These are phyloP conservation scores for Cyrtorhinus lividipennis DNA, from an alignment of 1,140 invertebrate genomes.

Conservation along the genomic window DNA sequence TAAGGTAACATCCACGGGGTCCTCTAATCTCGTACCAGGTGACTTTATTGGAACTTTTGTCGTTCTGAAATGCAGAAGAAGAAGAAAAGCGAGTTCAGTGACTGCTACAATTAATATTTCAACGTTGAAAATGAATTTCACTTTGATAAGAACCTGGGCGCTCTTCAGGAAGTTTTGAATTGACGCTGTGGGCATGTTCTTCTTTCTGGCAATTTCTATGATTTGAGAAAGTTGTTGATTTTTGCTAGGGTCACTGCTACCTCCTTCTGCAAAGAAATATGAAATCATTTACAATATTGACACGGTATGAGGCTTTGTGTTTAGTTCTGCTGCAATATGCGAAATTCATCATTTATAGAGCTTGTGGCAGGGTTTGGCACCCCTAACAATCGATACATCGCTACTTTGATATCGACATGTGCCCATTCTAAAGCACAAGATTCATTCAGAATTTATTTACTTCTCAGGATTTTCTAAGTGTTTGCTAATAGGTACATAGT, in stretches of 20 bases:
- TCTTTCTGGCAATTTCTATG: slow-evolving; percentile 41
- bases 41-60: slow-evolving; percentile 23
- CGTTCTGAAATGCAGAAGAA: slow-evolving; percentile 25
- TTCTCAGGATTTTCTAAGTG: too few relatives aligned
- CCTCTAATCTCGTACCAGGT: slow-evolving; percentile 28
- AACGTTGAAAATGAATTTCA: background rate
- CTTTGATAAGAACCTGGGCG: slow-evolving; percentile 26
- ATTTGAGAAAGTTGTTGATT: slow-evolving; percentile 39
- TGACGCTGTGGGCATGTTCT: slow-evolving; percentile 40
- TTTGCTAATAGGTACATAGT: too few relatives aligned
- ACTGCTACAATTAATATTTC: background rate
- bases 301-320: too few relatives aligned
- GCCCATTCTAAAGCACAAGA: too few relatives aligned
- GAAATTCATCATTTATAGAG: too few relatives aligned
- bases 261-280: slow-evolving; percentile 17
- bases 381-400: too few relatives aligned
- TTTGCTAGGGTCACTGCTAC: slow-evolving; percentile 33
- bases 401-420: too few relatives aligned
- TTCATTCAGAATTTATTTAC: too few relatives aligned
- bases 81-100: background rate
- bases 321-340: too few relatives aligned
- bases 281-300: slow-evolving; percentile 6
- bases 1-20: slow-evolving; percentile 31
- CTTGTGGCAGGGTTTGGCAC: too few relatives aligned
- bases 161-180: slow-evolving; percentile 42